Evolutionary conservation across 2,113 vertebrate genomes (phyloP), one percentile per base, ranked within the genome.

Genomic region (Panthera uncia): DNA sequence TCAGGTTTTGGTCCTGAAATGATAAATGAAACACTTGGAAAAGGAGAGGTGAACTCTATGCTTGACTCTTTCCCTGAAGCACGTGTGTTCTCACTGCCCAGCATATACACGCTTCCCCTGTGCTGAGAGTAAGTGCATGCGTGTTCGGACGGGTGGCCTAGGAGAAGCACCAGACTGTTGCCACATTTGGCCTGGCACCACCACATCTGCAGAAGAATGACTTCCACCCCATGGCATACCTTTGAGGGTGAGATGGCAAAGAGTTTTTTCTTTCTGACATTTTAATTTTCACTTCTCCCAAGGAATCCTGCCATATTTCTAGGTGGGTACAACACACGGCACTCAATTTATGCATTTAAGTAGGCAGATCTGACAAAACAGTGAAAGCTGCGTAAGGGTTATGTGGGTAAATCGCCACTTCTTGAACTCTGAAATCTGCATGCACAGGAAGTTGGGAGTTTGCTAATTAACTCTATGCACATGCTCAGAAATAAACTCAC

Each of bases 401-500:
- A 93, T 90, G 55, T 91, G 91, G 95, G 94, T 78, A 98, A 97
- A 96, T 98, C 97, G 95, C 91, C 93, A 95, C 78, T 96, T 86
- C 79, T 95, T 98, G 97, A 97, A 97, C 96, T 98, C 97, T 97
- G 95, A 95, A 97, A 96, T 98, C 89, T 97, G 63, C 94, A 86
- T 57, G 36, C 88, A 86, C 10, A 83, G 73, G 97, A 91, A 96
- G 89, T 94, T 97, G 57, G 78, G 89, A 93, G 74, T 93, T 97
- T 94, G 93, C 95, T 97, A 97, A 98, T 97, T 97, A 98, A 95
- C 94, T 96, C 85, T 69, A 63, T 87, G 85, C 85, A 91, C 63
- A 84, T 89, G 73, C 11, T 96, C 91, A 89, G 91, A 97, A 98
- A 89, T 87, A 97, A 93, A 79, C n/a, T 95, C 84, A 91, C 68